Conservation (phyloP, 2,113 vertebrate genomes). For the Hyperoodon ampullatus region DNA sequence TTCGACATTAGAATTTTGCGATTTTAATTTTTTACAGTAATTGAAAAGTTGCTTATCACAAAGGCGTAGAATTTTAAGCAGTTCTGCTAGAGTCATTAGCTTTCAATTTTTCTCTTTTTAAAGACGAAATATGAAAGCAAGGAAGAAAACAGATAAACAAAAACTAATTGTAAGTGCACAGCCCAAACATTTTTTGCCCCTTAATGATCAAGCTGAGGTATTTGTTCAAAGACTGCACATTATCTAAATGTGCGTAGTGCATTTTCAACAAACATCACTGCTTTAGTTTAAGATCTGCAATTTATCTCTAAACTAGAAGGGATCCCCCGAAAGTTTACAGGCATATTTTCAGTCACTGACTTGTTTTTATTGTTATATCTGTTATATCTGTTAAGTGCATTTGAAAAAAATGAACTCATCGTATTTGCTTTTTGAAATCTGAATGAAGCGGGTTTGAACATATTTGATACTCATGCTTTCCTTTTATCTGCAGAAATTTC, state of each 20-base stretch:
- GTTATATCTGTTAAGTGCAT: conserved; percentile 74
- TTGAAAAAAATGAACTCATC: conserved; percentile 69
- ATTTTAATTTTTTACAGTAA: conserved; percentile 54
- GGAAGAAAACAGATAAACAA: neutral
- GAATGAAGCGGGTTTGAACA: conserved; percentile 76
- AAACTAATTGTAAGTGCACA: conserved; percentile 76
- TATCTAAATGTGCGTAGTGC: conserved; percentile 58
- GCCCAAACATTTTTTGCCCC: conserved; percentile 68
- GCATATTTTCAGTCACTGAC: conserved; percentile 72
- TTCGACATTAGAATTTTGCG: conserved; percentile 32
- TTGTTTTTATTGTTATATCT: conserved; percentile 78
- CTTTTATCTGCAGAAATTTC: conserved; percentile 84
- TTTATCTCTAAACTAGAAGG: conserved; percentile 68
- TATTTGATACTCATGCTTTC: conserved; percentile 70
- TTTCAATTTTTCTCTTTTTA: conserved; percentile 72
- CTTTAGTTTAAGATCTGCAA: conserved; percentile 75
- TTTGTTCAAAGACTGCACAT: conserved; percentile 69
- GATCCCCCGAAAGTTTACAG: conserved; percentile 73
- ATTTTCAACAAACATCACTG: conserved; percentile 66
- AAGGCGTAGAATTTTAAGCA: conserved; percentile 79
- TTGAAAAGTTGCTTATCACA: conserved; percentile 69
- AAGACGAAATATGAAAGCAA: neutral
- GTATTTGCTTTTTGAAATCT: conserved; percentile 78
- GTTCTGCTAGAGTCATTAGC: conserved; percentile 58
- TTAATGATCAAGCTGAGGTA: conserved; percentile 75